Evolutionary conservation across 2,888 invertebrate species (phyloP), one percentile per base, ranked within the genome.

Genomic region (Mythimna albipuncta): DNA sequence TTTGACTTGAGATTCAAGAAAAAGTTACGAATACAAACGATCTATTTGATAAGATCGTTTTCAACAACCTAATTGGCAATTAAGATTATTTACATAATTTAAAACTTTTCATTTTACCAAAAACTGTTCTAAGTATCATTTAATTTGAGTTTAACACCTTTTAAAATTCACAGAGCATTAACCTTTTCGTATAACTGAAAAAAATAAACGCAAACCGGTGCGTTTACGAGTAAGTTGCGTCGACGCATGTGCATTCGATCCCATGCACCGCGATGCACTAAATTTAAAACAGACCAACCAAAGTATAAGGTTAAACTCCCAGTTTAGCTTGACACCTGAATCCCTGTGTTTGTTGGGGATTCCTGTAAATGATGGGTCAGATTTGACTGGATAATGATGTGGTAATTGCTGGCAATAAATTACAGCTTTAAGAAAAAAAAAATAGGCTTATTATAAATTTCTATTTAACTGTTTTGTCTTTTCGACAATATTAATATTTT

Each of bases 241-340:
- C 77, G 76, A 84, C 89, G 85, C 88, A 85, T 91, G 91, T 91
- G 91, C 90, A 87, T 82, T 85, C 89, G 89, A 85, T 89, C 89
- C 91, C 91, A 85, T 89, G 89, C 90, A 86, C 88, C 77, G 88
- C 85, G 87, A 76, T 91, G 92, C 90, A 95, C 95, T 95, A 92
- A 93, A 92, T 91, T 87, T 89, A 89, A 91, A 90, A 86, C 87
- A 77, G 87, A 89, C 83, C 84, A 81, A 87, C 73, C 79, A 83
- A 76, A 88, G 89, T 85, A 88, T 88, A 81, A 83, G 32, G 67
- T 69, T 76, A 32, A 66, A 47, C 63, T 69, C 54, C 85, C 87
- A 87, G 77, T 72, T 72, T 80, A 74, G 69, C 52, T 69, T 74
- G 83, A 85, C 75, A 79, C 58, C 84, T 70, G 68, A 65, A 65